Conservation (phyloP, 2,797 vertebrate genomes). For the Rhabdomys pumilio region DNA sequence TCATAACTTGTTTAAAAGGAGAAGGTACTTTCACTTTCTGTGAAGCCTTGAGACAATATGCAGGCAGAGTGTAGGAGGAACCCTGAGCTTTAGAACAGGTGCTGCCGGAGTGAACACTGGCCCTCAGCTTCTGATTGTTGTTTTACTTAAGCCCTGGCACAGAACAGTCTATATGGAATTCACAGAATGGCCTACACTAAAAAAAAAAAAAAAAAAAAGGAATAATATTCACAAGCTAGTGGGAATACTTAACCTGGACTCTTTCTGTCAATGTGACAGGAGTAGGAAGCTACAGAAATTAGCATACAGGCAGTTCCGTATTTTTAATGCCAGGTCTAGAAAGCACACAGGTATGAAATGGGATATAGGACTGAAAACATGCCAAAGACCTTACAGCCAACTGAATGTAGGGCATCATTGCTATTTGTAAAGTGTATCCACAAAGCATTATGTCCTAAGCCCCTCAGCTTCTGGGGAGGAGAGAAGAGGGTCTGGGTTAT, state of each 20-base stretch:
- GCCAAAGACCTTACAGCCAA: slow-evolving; percentile 30
- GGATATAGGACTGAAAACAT: slow-evolving; percentile 13
- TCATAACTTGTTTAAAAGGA: slow-evolving; percentile 54
- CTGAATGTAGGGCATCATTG: slow-evolving; percentile 1
- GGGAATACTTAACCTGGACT: slow-evolving; percentile 28
- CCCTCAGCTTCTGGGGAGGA: slow-evolving; percentile 6
- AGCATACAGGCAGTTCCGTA: neutral
- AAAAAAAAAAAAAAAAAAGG: neutral
- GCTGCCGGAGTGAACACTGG: too few species aligned
- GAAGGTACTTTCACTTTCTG: slow-evolving; percentile 66
- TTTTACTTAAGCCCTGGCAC: slow-evolving; percentile 33
- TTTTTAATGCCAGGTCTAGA: slow-evolving; percentile 41
- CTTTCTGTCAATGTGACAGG: slow-evolving; percentile 37
- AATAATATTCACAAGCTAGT: neutral
- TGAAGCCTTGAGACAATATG: slow-evolving; percentile 56
- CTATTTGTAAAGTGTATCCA: slow-evolving; percentile 47
- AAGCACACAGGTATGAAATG: neutral
- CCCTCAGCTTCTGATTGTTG: too few species aligned
- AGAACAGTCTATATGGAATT: neutral
- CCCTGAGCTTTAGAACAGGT: neutral
- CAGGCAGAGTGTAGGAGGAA: slow-evolving; percentile 13
- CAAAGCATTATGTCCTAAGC: neutral
- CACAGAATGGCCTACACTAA: neutral
- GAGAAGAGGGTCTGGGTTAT: neutral
- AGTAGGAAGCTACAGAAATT: neutral